phyloP scores from a whole-genome alignment of 2,113 vertebrate species.

The Toxostoma redivivum region DNA sequence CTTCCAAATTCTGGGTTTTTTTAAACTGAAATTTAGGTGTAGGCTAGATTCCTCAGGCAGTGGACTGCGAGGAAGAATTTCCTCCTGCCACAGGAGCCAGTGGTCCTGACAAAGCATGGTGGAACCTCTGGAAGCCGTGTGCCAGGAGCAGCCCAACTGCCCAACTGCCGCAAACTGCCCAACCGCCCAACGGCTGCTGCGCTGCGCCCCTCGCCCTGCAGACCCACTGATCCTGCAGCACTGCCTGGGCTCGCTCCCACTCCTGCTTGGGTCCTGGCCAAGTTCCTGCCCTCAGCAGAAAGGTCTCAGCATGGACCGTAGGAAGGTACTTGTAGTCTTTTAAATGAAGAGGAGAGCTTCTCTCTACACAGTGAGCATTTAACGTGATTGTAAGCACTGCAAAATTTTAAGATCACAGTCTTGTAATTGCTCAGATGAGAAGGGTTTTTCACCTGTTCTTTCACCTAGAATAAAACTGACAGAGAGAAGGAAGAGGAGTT shows the following conservation, averaged over 20 bases:
- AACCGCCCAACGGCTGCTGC: neutral
- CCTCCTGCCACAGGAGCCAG: neutral
- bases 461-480: constrained; percentile 86
- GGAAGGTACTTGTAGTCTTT: neutral
- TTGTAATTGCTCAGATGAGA: neutral
- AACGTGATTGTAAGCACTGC: neutral
- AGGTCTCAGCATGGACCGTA: neutral
- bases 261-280: neutral
- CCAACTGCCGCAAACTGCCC: neutral
- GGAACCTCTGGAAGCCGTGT: neutral
- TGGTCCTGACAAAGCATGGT: rapidly evolving
- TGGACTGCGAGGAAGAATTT: neutral
- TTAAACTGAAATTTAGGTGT: neutral
- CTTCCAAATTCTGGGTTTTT: neutral
- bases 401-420: neutral
- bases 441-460: neutral
- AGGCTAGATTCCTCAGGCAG: neutral
- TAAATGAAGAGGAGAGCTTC: neutral
- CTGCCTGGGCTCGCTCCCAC: neutral
- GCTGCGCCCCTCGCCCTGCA: rapidly evolving
- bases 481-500: constrained; percentile 87
- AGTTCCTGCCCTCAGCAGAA: neutral
- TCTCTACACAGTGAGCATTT: neutral
- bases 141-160: neutral
- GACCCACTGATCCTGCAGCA: neutral